Conservation (phyloP, 2,797 vertebrate species). For the Sebastes hubbsi region DNA sequence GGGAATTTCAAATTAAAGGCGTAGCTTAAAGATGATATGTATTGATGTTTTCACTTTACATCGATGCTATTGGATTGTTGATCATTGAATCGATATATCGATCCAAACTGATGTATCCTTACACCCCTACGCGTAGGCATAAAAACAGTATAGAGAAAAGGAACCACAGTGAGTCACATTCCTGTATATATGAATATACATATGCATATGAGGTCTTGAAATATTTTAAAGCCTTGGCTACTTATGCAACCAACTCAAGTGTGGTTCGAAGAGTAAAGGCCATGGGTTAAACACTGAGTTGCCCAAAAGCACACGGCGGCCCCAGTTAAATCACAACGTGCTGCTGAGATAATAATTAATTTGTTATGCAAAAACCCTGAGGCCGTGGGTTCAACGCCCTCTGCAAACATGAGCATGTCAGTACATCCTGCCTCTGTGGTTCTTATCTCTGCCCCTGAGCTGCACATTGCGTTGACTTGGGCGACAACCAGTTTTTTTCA, state of each 20-base stretch:
- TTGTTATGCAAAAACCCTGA: constrained; percentile 46
- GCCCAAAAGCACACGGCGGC: background rate
- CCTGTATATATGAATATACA: background rate
- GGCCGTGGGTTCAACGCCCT: constrained; percentile 34
- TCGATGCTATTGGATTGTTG: too few relatives aligned
- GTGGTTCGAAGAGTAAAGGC: constrained; percentile 5
- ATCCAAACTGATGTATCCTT: too few relatives aligned
- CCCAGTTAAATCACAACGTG: constrained; percentile 23
- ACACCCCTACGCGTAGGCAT: too few relatives aligned
- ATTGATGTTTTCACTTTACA: too few relatives aligned
- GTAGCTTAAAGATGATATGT: too few relatives aligned
- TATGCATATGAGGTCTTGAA: background rate
- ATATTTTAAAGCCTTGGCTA: background rate
- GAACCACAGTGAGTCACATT: background rate
- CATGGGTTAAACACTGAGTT: background rate
- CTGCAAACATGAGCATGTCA: constrained; percentile 44
- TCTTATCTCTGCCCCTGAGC: background rate
- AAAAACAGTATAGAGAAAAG: background rate
- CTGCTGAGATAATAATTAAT: constrained; percentile 1
- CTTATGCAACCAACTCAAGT: background rate
- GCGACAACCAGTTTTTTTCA: background rate
- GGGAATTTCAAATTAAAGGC: too few relatives aligned
- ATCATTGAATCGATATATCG: too few relatives aligned
- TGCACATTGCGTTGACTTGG: constrained; percentile 1
- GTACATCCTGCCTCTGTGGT: background rate